Evolutionary conservation across 37 sponge, comb jelly and placozoan species (phyloP).

Genomic region (Beroe forskalii): DNA sequence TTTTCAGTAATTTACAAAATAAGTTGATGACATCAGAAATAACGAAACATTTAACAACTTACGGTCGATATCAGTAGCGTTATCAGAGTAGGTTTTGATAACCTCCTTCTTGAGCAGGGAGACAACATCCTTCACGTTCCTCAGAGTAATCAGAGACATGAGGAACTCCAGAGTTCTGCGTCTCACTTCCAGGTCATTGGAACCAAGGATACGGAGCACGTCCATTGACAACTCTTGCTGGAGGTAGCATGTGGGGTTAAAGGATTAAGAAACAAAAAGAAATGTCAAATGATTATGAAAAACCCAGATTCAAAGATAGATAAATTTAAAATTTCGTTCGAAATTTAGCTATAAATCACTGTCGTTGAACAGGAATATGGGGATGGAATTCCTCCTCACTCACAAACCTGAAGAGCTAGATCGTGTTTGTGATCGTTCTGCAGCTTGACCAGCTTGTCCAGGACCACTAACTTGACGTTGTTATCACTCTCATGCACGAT

Average conservation of each 20-base stretch:
- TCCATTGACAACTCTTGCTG: conserved; percentile 95
- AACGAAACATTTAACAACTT: neutral
- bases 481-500: conserved; percentile 99
- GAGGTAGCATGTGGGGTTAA: no score
- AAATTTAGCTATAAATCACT: no score
- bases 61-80: conserved; percentile 66
- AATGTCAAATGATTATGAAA: conserved; percentile 35
- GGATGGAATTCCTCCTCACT: neutral
- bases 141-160: conserved; percentile 81
- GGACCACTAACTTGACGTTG: conserved; percentile 96
- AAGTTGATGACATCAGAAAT: neutral
- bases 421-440: conserved; percentile 77
- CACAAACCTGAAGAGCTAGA: conserved; percentile 79
- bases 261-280: neutral
- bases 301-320: neutral
- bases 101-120: conserved; percentile 93
- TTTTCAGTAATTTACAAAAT: neutral
- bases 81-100: conserved; percentile 72
- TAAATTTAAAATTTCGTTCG: neutral
- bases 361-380: no score
- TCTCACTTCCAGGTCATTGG: conserved; percentile 92
- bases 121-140: conserved; percentile 93
- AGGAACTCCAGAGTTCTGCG: conserved; percentile 92
- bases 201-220: conserved; percentile 83
- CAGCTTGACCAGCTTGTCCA: conserved; percentile 83